Conservation (phyloP, 1,140 invertebrate species). For the Lepidurus arcticus region DNA sequence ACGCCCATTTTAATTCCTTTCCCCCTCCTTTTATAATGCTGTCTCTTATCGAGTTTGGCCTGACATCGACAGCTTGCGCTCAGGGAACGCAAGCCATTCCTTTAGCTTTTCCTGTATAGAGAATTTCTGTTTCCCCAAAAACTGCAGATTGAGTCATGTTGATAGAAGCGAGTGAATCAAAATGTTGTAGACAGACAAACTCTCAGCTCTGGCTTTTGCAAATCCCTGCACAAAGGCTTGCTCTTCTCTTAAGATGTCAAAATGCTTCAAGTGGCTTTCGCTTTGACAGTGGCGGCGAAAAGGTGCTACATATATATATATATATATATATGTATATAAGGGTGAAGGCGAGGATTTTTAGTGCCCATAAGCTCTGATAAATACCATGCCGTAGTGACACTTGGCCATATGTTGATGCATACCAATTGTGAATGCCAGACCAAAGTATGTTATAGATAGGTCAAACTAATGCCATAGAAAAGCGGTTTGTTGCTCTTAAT, state of each 20-base stretch:
- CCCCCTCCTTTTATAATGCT: not conserved
- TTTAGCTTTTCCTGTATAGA: not conserved
- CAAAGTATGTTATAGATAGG: not conserved
- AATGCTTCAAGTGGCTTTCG: slow-evolving; percentile 18
- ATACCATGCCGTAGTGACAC: slow-evolving; percentile 8
- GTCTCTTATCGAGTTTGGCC: not conserved
- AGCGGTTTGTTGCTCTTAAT: slow-evolving; percentile 11
- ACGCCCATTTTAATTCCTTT: not conserved
- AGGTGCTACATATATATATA: not conserved
- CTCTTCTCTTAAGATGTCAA: slow-evolving; percentile 11
- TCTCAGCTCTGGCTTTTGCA: not conserved
- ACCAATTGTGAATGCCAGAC: not conserved
- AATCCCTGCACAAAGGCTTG: not conserved
- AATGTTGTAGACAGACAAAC: not conserved
- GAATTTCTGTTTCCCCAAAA: not conserved
- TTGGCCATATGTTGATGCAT: slow-evolving; percentile 8
- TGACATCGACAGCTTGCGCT: not conserved
- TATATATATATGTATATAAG: not conserved
- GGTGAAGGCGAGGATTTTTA: not conserved
- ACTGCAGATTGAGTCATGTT: not conserved
- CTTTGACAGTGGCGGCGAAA: slow-evolving; percentile 1
- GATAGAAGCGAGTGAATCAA: not conserved
- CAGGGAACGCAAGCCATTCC: not conserved
- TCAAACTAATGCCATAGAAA: not conserved
- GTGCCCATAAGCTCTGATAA: slow-evolving; percentile 8